phyloP scores from a whole-genome alignment of 2,113 vertebrate genomes.

The Nanorana parkeri region DNA sequence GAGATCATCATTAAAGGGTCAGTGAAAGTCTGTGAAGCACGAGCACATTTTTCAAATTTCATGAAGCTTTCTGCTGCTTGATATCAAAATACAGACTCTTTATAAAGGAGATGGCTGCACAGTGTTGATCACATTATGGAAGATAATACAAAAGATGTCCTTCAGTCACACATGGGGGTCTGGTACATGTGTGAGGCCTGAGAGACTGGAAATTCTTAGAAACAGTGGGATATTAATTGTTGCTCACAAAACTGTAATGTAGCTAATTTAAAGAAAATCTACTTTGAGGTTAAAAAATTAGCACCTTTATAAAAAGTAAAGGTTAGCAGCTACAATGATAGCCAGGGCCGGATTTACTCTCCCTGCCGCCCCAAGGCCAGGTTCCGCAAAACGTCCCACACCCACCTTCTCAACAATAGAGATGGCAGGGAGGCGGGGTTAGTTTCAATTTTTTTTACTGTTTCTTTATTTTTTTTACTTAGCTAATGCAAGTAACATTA shows the following conservation, averaged over 20 bases:
- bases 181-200: background rate
- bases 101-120: background rate
- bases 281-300: background rate
- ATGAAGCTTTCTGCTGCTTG: slow-evolving; percentile 14
- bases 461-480: too few relatives aligned
- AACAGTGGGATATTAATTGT: slow-evolving; percentile 18
- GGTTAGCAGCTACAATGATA: background rate
- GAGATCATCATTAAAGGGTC: slow-evolving; percentile 52
- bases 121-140: slow-evolving; percentile 3
- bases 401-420: too few relatives aligned
- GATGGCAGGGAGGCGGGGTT: too few relatives aligned
- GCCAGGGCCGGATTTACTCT: background rate
- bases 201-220: background rate
- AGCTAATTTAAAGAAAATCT: background rate
- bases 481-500: too few relatives aligned
- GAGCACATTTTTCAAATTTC: slow-evolving; percentile 48
- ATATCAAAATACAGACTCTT: slow-evolving; percentile 30
- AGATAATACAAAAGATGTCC: slow-evolving; percentile 11
- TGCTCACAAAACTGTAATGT: background rate
- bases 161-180: background rate
- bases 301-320: background rate
- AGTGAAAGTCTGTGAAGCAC: slow-evolving; percentile 51
- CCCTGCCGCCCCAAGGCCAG: too few relatives aligned
- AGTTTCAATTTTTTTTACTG: too few relatives aligned
- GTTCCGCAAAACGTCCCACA: too few relatives aligned